A percentile compares a stretch with the other conserved stretches of the same genome.
Evolutionary conservation across 2,888 invertebrate genomes (phyloP).

Genomic region (Polylopha cassiicola): DNA sequence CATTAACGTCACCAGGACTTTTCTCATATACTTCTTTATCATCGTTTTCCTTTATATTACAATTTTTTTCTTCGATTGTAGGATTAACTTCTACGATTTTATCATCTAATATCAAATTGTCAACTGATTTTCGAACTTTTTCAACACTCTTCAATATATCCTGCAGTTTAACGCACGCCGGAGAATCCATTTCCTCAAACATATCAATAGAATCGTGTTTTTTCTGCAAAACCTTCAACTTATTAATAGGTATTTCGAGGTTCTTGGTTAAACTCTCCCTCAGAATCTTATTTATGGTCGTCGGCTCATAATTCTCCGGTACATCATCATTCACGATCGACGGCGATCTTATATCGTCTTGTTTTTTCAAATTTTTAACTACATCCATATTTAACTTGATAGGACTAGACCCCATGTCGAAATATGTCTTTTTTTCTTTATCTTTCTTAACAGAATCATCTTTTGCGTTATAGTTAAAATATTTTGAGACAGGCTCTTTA

Average conservation of each 20-base stretch:
- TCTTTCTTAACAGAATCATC: slow-evolving; percentile 10
- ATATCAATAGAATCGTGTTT: slow-evolving; percentile 53
- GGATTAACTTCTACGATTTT: slow-evolving; percentile 26
- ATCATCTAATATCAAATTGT: slow-evolving; percentile 34
- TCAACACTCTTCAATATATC: slow-evolving; percentile 22
- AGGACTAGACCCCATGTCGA: slow-evolving; percentile 36
- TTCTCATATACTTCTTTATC: background rate
- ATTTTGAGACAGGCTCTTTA: slow-evolving; percentile 9
- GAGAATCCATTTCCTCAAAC: slow-evolving; percentile 51
- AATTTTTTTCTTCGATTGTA: slow-evolving; percentile 12
- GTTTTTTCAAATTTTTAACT: slow-evolving; percentile 25
- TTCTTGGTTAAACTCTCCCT: slow-evolving; percentile 48
- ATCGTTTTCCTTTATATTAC: no score
- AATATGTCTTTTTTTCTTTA: slow-evolving; percentile 41
- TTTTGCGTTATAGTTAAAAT: slow-evolving; percentile 7
- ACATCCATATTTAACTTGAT: slow-evolving; percentile 24
- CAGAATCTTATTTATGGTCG: slow-evolving; percentile 51
- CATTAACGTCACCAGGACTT: no score
- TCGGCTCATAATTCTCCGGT: slow-evolving; percentile 42
- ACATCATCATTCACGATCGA: slow-evolving; percentile 53
- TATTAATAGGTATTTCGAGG: slow-evolving; percentile 35
- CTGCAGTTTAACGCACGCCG: slow-evolving; percentile 20
- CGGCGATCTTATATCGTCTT: slow-evolving; percentile 46
- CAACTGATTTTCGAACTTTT: slow-evolving; percentile 36
- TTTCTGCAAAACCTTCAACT: slow-evolving; percentile 34